Evolutionary conservation across 2,797 vertebrate genomes (phyloP).

Genomic region (Menidia menidia): DNA sequence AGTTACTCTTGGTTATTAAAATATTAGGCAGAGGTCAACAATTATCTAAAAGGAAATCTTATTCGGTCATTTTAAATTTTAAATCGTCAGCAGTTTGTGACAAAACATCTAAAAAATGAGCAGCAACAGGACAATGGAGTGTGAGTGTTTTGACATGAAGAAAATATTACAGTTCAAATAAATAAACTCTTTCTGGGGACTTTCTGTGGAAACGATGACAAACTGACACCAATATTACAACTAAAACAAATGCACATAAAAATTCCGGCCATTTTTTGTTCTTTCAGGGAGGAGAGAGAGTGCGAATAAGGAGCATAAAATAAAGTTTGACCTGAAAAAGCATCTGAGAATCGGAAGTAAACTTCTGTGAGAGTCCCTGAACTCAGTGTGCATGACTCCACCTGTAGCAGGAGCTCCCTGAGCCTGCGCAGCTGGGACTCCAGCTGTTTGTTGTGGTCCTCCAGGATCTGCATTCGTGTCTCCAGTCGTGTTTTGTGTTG

Average conservation of each 20-base stretch:
- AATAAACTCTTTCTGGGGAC: not conserved
- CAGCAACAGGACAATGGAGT: not conserved
- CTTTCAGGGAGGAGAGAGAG: not conserved
- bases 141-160: not conserved
- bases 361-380: too few species aligned
- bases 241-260: not conserved
- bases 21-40: not conserved
- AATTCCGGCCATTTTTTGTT: not conserved
- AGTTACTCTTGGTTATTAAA: not conserved
- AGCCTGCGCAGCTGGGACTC: constrained; percentile 94
- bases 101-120: not conserved
- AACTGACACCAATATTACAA: not conserved
- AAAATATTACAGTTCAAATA: not conserved
- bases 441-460: constrained; percentile 98
- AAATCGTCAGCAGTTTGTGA: not conserved
- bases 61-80: not conserved
- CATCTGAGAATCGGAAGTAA: not conserved
- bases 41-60: not conserved
- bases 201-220: not conserved
- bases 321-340: not conserved
- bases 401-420: constrained; percentile 95
- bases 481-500: constrained; percentile 98
- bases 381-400: constrained; percentile 75
- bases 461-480: constrained; percentile 98
- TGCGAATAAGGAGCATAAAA: not conserved